phyloP scores from a whole-genome alignment of 2,888 invertebrate genomes.

The Eudasyphora cyanicolor region DNA sequence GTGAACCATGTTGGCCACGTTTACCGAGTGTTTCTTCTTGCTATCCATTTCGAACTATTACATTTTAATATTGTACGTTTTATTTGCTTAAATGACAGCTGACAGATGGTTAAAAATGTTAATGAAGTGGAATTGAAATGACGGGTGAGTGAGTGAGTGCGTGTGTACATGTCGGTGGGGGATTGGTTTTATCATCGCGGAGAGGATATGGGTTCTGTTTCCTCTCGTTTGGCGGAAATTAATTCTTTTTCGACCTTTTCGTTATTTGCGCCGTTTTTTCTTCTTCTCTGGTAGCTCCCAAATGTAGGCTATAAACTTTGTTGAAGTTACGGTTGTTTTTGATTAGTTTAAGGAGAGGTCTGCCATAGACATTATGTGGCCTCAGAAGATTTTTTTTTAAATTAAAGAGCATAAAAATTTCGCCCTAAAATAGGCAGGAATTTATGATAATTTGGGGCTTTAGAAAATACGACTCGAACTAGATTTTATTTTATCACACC shows the following conservation, averaged over 20 bases:
- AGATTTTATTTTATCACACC: no score
- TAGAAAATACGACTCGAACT: no score
- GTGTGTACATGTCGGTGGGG: neutral
- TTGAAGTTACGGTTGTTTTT: neutral
- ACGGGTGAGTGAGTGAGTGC: neutral
- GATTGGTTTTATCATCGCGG: neutral
- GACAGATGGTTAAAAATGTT: constrained; percentile 54
- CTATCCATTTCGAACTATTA: constrained; percentile 10
- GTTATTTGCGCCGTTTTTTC: neutral
- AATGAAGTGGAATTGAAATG: constrained; percentile 23
- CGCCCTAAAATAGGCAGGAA: no score
- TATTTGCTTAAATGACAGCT: constrained; percentile 54
- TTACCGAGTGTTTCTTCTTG: neutral
- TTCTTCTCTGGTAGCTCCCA: neutral
- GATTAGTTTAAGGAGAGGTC: no score
- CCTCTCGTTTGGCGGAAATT: neutral
- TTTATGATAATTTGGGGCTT: no score
- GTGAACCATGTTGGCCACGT: neutral
- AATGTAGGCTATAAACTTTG: constrained; percentile 18
- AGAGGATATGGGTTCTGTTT: neutral
- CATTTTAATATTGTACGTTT: constrained; percentile 44
- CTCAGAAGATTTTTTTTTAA: no score
- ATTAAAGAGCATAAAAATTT: no score
- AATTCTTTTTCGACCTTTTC: neutral
- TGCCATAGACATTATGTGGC: no score